Evolutionary conservation across 2,888 invertebrate genomes (phyloP).

Genomic region (Spicauda simplicius): DNA sequence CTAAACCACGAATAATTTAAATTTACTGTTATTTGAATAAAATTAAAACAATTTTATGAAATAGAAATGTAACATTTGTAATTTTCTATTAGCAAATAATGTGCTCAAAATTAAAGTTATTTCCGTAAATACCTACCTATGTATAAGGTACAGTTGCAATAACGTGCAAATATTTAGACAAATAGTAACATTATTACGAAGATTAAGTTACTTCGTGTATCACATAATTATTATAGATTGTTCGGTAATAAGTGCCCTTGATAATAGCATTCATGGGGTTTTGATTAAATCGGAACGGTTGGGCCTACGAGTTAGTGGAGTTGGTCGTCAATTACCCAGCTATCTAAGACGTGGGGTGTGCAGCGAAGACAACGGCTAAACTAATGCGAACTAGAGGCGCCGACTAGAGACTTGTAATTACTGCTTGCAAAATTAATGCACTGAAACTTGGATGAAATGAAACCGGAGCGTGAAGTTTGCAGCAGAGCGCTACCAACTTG

Average conservation of each 20-base stretch:
- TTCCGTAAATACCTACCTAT: too few species aligned
- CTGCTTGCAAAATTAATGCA: slow-evolving; percentile 83
- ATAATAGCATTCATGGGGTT: slow-evolving; percentile 43
- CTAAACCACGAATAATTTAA: too few species aligned
- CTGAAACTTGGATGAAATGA: slow-evolving; percentile 80
- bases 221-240: slow-evolving; percentile 1
- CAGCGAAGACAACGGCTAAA: slow-evolving; percentile 72
- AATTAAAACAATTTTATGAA: too few species aligned
- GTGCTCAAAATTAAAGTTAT: too few species aligned
- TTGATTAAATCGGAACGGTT: slow-evolving; percentile 71
- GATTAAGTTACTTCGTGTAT: too few species aligned
- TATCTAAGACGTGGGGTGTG: slow-evolving; percentile 57
- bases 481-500: slow-evolving; percentile 54
- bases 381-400: slow-evolving; percentile 76
- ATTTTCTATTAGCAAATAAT: too few species aligned
- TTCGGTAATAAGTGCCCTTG: neutral
- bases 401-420: slow-evolving; percentile 81
- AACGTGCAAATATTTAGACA: too few species aligned
- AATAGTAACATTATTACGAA: too few species aligned
- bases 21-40: too few species aligned
- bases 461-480: slow-evolving; percentile 75
- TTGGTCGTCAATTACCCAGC: slow-evolving; percentile 68
- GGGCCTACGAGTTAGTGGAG: slow-evolving; percentile 69
- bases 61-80: too few species aligned
- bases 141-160: too few species aligned